Evolutionary conservation across 2,888 invertebrate species (phyloP).

Genomic region (Eupithecia pulchellata): DNA sequence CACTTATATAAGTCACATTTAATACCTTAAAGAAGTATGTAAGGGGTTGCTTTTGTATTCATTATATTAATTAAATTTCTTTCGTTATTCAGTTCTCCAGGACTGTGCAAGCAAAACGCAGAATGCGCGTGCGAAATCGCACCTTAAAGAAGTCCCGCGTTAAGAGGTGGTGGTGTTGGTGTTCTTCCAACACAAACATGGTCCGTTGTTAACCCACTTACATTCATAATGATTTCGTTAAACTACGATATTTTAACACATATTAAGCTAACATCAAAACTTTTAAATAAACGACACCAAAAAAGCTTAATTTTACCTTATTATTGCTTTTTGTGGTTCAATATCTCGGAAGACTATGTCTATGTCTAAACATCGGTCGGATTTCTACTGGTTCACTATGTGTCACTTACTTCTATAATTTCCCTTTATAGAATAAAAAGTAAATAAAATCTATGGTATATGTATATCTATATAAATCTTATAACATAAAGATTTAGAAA

Average conservation of each 20-base stretch:
- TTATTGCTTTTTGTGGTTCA: constrained; percentile 73
- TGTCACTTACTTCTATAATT: background rate
- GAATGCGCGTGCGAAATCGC: too few relatives aligned
- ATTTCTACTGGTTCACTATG: constrained; percentile 24
- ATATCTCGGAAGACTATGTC: constrained; percentile 70
- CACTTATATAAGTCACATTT: too few relatives aligned
- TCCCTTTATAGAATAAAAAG: background rate
- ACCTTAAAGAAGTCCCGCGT: too few relatives aligned
- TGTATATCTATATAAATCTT: background rate
- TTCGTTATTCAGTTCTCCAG: too few relatives aligned
- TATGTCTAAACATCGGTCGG: constrained; percentile 35
- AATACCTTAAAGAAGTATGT: too few relatives aligned
- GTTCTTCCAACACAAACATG: too few relatives aligned
- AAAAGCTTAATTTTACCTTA: constrained; percentile 45
- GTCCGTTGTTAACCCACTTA: background rate
- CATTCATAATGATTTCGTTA: background rate
- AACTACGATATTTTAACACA: background rate
- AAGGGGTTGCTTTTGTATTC: too few relatives aligned
- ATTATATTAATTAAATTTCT: too few relatives aligned
- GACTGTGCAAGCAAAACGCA: too few relatives aligned
- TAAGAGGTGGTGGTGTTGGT: too few relatives aligned
- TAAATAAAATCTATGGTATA: background rate
- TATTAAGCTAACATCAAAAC: constrained; percentile 60
- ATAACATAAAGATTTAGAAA: background rate
- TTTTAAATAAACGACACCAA: constrained; percentile 51